Conservation (phyloP, 1,140 invertebrate genomes). For the Bombus waltoni region DNA sequence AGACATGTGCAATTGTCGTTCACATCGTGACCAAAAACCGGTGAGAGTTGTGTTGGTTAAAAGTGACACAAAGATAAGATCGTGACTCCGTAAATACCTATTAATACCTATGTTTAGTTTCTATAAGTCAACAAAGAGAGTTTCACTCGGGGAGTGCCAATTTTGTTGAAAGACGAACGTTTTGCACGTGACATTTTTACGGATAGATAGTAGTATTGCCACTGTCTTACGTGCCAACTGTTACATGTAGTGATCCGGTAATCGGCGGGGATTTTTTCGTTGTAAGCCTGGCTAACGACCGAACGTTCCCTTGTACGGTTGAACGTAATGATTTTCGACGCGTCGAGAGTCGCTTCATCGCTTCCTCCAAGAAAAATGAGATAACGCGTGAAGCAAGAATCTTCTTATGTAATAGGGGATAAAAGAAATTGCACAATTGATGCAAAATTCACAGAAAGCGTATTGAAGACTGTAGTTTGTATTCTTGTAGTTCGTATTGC, state of each 20-base stretch:
- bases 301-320: neutral
- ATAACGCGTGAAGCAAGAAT: neutral
- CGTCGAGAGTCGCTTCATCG: neutral
- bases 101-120: slow-evolving; percentile 15
- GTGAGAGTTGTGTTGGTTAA: slow-evolving; percentile 45
- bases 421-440: neutral
- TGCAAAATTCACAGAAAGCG: neutral
- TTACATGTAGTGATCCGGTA: neutral
- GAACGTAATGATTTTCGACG: neutral
- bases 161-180: neutral
- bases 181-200: neutral
- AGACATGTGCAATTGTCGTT: neutral
- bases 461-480: neutral
- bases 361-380: neutral
- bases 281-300: neutral
- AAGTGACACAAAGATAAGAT: slow-evolving; percentile 41
- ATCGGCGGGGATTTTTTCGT: neutral
- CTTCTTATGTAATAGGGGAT: neutral
- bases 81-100: slow-evolving; percentile 1
- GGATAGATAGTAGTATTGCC: neutral
- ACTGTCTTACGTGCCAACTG: neutral
- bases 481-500: neutral
- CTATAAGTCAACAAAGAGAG: slow-evolving; percentile 44
- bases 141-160: slow-evolving; percentile 60
- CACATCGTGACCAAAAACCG: slow-evolving; percentile 22